phyloP scores from a whole-genome alignment of 2,888 invertebrate genomes.

The Macaria notata region DNA sequence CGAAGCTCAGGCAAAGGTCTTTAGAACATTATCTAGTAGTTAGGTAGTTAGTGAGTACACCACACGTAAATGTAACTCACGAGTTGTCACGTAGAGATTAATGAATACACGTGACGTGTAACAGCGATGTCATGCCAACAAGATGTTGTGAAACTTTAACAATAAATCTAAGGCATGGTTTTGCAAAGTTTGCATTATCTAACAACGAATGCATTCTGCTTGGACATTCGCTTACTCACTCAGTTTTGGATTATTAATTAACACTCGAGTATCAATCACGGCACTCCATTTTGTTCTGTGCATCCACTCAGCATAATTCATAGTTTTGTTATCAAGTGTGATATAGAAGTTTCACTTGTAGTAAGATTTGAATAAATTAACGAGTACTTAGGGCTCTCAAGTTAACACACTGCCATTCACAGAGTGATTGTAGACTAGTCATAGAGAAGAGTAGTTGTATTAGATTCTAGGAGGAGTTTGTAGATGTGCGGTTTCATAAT shows the following conservation, averaged over 20 bases:
- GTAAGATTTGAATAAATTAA: slow-evolving; percentile 14
- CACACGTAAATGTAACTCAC: slow-evolving; percentile 41
- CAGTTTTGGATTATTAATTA: slow-evolving; percentile 46
- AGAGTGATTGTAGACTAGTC: not conserved
- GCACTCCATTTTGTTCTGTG: slow-evolving; percentile 47
- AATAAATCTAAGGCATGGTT: slow-evolving; percentile 68
- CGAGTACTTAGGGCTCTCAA: not conserved
- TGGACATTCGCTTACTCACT: slow-evolving; percentile 43
- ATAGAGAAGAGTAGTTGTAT: not conserved
- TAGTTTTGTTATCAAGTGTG: slow-evolving; percentile 16
- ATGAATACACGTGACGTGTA: slow-evolving; percentile 21
- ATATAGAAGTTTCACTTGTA: slow-evolving; percentile 20
- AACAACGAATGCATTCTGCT: slow-evolving; percentile 55
- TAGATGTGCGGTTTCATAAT: too few relatives aligned
- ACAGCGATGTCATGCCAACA: slow-evolving; percentile 77
- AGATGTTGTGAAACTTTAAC: slow-evolving; percentile 9
- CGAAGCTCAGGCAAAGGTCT: slow-evolving; percentile 63
- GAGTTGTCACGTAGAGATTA: slow-evolving; percentile 33
- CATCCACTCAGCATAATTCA: slow-evolving; percentile 47
- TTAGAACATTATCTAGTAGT: slow-evolving; percentile 37
- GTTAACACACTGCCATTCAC: not conserved
- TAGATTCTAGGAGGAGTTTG: too few relatives aligned
- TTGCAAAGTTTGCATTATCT: slow-evolving; percentile 59
- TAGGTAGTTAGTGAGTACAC: slow-evolving; percentile 50
- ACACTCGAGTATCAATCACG: slow-evolving; percentile 44